A percentile compares a stretch with the other conserved stretches of the same genome.
Evolutionary conservation across 2,113 vertebrate species (phyloP).

Genomic region (Cephalopholis sonnerati): DNA sequence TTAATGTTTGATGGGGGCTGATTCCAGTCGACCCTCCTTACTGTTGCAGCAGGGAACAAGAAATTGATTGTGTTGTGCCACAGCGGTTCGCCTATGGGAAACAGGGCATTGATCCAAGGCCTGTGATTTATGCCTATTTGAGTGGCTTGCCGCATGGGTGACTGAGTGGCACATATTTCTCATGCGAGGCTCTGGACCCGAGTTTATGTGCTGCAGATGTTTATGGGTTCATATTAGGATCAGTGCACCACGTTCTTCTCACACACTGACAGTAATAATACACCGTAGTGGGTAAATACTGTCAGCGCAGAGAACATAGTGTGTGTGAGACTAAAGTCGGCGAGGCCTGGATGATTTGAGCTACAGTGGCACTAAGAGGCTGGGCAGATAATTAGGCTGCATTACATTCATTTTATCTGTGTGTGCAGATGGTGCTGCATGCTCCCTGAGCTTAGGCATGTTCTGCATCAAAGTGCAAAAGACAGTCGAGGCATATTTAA

Average conservation of each 20-base stretch:
- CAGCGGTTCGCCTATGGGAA: conserved; percentile 65
- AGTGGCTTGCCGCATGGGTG: conserved; percentile 34
- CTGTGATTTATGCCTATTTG: conserved; percentile 66
- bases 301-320: conserved; percentile 9
- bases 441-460: not conserved
- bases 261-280: conserved; percentile 28
- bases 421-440: not conserved
- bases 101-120: conserved; percentile 59
- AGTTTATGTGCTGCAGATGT: conserved; percentile 21
- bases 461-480: conserved; percentile 3
- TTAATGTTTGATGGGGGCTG: conserved; percentile 53
- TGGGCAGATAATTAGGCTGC: not conserved
- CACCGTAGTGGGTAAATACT: conserved; percentile 27
- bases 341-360: not conserved
- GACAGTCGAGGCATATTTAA: not conserved
- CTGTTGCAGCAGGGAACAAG: conserved; percentile 45
- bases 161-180: conserved; percentile 64
- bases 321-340: not conserved
- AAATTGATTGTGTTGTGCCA: conserved; percentile 73
- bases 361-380: not conserved
- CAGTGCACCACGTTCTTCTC: not conserved
- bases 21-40: conserved; percentile 39
- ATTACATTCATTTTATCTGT: conserved; percentile 8
- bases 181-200: conserved; percentile 21
- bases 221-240: conserved; percentile 41